Base-by-base conservation (phyloP, 2,797 vertebrate species). In the Garrulus glandarius region DNA sequence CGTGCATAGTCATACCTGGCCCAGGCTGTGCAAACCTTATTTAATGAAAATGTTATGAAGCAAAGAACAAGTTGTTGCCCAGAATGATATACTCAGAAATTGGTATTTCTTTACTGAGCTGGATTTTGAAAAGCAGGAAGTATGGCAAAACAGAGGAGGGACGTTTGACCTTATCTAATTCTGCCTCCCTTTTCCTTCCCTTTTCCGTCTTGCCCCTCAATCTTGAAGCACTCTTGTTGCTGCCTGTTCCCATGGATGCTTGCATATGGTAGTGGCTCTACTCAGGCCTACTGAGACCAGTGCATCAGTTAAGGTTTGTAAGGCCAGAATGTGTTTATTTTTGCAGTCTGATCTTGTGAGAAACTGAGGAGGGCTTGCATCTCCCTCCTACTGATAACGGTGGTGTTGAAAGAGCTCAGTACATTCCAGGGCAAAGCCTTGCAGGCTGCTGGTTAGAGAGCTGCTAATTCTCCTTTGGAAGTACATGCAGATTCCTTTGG, bases 361-460 rank as follows among this genome's bases (percentile, higher is more conserved):
- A 80, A 87, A 43, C 57, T 0, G 2, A 70, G 46, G 30, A 84
- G 24, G 36, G 21, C 22, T 93, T 84, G 41, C 37, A 46, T 72
- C 32, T 86, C 67, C n/a, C 55, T 79, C 24, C 56, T 56, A 14
- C 67, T 84, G 70, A 79, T 88, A 94, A 69, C 0, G 0, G 36
- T 5, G 10, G 36, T 86, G 82, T 78, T 90, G 83, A 86, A 94
- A 95, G 68, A 55, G 39, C n/a, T 89, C 1, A 0, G 27, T 63
- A 56, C 34, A 39, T 94, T 95, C 85, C 63, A 86, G 77, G 63
- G 59, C 44, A 89, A 86, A 92, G 69, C n/a, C n/a, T 68, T 74
- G 65, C 55, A 92, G 36, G 68, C 46, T 88, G 43, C 1, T 24
- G 44, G 18, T 75, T 64, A 78, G 43, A 68, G 53, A 70, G 53